Evolutionary conservation across 2,797 vertebrate species (phyloP).

Genomic region (Paratrypauchen microcephalus): DNA sequence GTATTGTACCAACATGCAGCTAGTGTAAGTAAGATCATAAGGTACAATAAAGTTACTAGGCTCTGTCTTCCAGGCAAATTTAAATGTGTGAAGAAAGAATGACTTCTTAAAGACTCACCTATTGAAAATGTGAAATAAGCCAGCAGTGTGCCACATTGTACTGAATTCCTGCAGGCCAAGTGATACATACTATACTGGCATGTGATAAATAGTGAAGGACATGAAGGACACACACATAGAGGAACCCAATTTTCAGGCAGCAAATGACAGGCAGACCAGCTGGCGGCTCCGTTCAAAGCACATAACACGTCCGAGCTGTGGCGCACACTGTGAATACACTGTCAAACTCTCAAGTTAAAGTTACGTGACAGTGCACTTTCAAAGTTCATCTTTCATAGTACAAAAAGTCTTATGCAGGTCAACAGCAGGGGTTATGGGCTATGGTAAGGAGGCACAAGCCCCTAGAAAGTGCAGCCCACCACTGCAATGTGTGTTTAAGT

Average conservation of each 20-base stretch:
- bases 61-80: neutral
- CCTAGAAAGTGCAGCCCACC: neutral
- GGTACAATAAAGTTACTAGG: neutral
- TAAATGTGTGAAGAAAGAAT: neutral
- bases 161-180: conserved; percentile 23
- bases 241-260: conserved; percentile 39
- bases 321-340: conserved; percentile 31
- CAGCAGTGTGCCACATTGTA: conserved; percentile 12
- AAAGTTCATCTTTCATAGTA: conserved; percentile 20
- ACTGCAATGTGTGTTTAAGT: neutral
- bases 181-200: conserved; percentile 37
- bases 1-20: too few species aligned
- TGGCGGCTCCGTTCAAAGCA: conserved; percentile 33
- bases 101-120: neutral
- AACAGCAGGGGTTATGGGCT: neutral
- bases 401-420: conserved; percentile 15
- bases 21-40: too few species aligned
- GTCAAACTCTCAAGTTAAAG: conserved; percentile 34
- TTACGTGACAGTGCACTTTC: conserved; percentile 28
- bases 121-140: conserved; percentile 10
- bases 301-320: conserved; percentile 36
- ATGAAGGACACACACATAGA: conserved; percentile 43
- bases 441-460: neutral
- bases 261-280: conserved; percentile 31
- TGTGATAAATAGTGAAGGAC: conserved; percentile 51